Percentiles rank a stretch among this genome's conserved stretches.
phyloP scores from a whole-genome alignment of 2,797 vertebrate species.

The Natrix natrix region DNA sequence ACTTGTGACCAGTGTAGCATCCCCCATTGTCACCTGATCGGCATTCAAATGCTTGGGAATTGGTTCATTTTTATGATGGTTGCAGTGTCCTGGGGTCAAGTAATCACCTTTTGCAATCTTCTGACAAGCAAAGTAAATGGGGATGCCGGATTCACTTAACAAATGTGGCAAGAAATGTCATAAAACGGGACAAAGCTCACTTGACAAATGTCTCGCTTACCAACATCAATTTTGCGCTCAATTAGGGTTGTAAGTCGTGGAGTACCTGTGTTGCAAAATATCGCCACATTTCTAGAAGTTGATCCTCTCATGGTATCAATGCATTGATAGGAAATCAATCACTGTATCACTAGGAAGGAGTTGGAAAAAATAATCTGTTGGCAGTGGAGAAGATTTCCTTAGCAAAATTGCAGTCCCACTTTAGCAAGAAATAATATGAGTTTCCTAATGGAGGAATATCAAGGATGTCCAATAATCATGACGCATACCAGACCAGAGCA shows the following conservation, averaged over 20 bases:
- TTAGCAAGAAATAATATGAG: background rate
- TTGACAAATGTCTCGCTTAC: background rate
- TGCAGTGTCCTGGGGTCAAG: background rate
- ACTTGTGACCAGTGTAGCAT: background rate
- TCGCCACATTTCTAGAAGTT: conserved; percentile 58
- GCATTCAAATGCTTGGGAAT: background rate
- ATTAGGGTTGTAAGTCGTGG: conserved; percentile 41
- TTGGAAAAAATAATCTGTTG: conserved; percentile 33
- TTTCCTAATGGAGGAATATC: background rate
- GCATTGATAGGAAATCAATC: conserved; percentile 41
- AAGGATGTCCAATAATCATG: background rate
- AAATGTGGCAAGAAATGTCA: background rate
- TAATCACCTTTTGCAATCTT: background rate
- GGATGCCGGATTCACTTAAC: background rate
- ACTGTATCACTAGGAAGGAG: conserved; percentile 30
- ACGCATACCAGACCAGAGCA: background rate
- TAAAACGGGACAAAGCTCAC: background rate
- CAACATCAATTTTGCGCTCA: background rate
- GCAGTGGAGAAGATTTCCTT: conserved; percentile 36
- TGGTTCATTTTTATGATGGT: background rate
- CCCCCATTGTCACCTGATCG: background rate
- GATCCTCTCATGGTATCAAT: conserved; percentile 39
- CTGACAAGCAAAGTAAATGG: background rate
- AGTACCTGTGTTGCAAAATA: conserved; percentile 34
- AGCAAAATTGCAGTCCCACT: conserved; percentile 24